Conservation (phyloP, 64 coral and sea anemone species). For the Anthopleura sola region DNA sequence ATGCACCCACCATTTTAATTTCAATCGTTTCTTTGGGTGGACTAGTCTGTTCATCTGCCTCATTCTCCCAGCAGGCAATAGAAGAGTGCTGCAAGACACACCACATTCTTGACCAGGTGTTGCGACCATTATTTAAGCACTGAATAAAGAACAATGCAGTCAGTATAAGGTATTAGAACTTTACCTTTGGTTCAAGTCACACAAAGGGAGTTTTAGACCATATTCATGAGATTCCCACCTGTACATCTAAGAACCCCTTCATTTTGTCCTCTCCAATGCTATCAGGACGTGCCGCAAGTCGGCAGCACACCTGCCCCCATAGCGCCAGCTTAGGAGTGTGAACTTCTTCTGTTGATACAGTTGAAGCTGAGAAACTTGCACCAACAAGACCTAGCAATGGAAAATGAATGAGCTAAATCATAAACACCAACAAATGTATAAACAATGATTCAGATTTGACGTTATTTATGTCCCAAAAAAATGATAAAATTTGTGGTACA, state of each 20-base stretch:
- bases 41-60: conserved; percentile 35
- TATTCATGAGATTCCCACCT: conserved; percentile 16
- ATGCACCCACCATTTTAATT: conserved; percentile 61
- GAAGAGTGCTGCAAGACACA: conserved; percentile 65
- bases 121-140: conserved; percentile 46
- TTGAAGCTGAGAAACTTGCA: conserved; percentile 80
- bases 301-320: conserved; percentile 85
- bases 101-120: conserved; percentile 68
- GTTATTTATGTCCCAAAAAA: too few species aligned
- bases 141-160: conserved; percentile 9
- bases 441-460: too few species aligned
- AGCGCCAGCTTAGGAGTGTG: conserved; percentile 62
- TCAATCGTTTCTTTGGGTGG: conserved; percentile 71
- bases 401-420: background rate
- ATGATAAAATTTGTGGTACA: too few species aligned
- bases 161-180: background rate
- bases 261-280: conserved; percentile 68
- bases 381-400: conserved; percentile 76
- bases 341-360: conserved; percentile 59
- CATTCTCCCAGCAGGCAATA: conserved; percentile 59
- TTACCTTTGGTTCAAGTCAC: too few species aligned
- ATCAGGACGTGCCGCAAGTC: conserved; percentile 71
- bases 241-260: conserved; percentile 66
- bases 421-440: too few species aligned
- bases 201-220: background rate